Evolutionary conservation across 2,888 invertebrate genomes (phyloP).

Genomic region (Pachymerium ferrugineum): DNA sequence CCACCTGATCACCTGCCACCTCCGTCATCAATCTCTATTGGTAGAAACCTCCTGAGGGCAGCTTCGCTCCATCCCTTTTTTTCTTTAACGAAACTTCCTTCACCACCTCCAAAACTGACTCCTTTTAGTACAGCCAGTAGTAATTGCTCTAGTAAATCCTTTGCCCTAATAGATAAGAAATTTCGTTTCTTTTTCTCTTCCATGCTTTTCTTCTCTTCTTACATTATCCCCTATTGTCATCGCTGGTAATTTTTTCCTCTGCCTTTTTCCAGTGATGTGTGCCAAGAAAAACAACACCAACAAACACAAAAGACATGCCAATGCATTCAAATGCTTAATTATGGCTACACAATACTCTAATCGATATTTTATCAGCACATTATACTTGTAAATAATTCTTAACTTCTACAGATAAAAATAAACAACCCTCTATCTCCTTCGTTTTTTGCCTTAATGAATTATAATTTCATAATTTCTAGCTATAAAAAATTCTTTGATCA

Average conservation of each 20-base stretch:
- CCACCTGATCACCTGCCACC: constrained; percentile 13
- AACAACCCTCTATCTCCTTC: background rate
- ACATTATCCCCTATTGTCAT: constrained; percentile 11
- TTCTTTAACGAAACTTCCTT: background rate
- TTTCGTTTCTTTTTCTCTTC: no score
- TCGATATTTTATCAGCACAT: constrained; percentile 2
- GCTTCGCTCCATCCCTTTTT: background rate
- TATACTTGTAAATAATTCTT: constrained; percentile 8
- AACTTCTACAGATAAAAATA: background rate
- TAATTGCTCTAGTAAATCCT: constrained; percentile 9
- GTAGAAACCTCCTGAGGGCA: background rate
- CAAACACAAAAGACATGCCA: constrained; percentile 7
- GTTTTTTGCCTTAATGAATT: background rate
- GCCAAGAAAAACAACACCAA: constrained; percentile 13
- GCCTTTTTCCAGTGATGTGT: background rate
- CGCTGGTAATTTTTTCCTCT: background rate
- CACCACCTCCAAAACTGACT: background rate
- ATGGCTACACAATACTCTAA: background rate
- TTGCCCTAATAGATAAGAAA: constrained; percentile 13
- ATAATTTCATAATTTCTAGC: background rate
- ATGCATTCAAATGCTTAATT: constrained; percentile 13
- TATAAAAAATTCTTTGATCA: background rate
- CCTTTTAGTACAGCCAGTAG: background rate
- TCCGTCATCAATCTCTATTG: constrained; percentile 7
- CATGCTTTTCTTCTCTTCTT: constrained; percentile 6